Evolutionary conservation across 1,140 invertebrate species (phyloP).

Genomic region (Micrasema longulum): DNA sequence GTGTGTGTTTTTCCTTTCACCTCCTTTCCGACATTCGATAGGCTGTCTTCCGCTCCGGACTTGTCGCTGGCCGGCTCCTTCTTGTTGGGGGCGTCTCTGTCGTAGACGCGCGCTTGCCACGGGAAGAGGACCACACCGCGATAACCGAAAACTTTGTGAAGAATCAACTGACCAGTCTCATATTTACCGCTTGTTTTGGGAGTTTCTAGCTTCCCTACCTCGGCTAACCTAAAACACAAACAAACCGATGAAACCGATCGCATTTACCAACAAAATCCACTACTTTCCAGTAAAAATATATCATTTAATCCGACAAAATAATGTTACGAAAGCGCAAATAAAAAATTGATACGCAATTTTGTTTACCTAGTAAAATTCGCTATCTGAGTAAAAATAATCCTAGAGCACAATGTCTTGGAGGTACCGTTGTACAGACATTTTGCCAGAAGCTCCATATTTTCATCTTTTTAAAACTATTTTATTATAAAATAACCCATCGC

Average conservation of each 20-base stretch:
- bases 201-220: conserved; percentile 75
- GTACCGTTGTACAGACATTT: conserved; percentile 41
- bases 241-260: no score
- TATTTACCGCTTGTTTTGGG: conserved; percentile 91
- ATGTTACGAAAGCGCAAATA: conserved; percentile 29
- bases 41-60: conserved; percentile 59
- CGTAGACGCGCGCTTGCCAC: conserved; percentile 94
- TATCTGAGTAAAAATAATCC: conserved; percentile 44
- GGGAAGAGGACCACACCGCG: conserved; percentile 95
- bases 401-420: conserved; percentile 26
- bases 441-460: conserved; percentile 47
- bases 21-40: conserved; percentile 80
- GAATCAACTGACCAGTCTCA: conserved; percentile 94
- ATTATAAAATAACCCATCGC: conserved; percentile 25
- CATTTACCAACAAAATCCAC: no score
- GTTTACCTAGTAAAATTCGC: conserved; percentile 41
- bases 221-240: conserved; percentile 67
- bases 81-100: conserved; percentile 82
- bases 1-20: conserved; percentile 91
- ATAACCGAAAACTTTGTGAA: conserved; percentile 96
- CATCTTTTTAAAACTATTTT: conserved; percentile 44
- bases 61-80: conserved; percentile 59
- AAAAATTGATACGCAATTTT: no score
- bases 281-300: not conserved
- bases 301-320: not conserved